These are phyloP conservation scores for Lepidurus apus DNA, from an alignment of 1,140 invertebrate species.

Conservation along the genomic window DNA sequence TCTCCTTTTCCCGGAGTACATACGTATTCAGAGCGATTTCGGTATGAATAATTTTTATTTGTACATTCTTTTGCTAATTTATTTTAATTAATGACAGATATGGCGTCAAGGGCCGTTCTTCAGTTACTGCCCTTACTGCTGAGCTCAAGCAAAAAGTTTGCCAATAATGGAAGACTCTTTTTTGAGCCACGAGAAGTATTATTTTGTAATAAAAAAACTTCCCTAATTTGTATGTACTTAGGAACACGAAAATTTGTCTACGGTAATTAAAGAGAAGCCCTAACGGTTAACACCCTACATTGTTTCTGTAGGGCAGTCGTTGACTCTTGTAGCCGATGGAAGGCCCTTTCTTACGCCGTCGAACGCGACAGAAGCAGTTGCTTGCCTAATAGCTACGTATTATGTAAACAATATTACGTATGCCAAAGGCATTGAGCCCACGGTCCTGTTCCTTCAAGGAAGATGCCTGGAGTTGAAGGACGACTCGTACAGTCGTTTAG, in stretches of 20 bases:
- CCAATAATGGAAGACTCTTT: not conserved
- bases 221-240: not conserved
- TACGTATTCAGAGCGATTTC: not conserved
- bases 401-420: not conserved
- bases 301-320: not conserved
- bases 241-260: not conserved
- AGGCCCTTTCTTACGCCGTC: not conserved
- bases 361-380: not conserved
- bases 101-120: not conserved
- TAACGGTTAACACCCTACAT: not conserved
- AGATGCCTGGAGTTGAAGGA: not conserved
- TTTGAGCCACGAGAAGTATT: not conserved
- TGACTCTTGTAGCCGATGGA: not conserved
- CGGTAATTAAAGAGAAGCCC: not conserved
- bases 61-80: not conserved
- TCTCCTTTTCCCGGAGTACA: not conserved
- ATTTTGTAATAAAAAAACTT: not conserved
- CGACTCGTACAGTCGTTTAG: not conserved
- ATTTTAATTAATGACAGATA: not conserved
- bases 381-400: not conserved
- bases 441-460: not conserved
- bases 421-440: not conserved
- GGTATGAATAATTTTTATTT: not conserved
- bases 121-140: not conserved
- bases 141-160: not conserved